phyloP scores from a whole-genome alignment of 2,797 vertebrate species.

The Phalanger gymnotis region DNA sequence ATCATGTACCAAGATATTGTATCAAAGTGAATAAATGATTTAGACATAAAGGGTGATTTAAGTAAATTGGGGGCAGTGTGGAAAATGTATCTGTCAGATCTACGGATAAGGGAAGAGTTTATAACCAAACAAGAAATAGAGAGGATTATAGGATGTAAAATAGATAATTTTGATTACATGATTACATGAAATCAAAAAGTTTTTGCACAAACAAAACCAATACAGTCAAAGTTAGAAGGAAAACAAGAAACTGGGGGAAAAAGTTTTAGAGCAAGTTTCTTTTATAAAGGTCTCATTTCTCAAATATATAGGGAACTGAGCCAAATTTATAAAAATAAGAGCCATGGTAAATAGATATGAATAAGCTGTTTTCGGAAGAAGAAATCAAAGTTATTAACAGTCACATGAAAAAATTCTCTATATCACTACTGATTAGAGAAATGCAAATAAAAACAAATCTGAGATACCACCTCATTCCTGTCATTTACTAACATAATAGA shows the following conservation, averaged over 20 bases:
- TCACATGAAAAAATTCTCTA: not conserved
- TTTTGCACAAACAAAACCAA: not conserved
- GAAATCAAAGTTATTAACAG: not conserved
- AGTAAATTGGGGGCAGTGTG: not conserved
- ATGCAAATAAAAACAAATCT: not conserved
- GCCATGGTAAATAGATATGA: not conserved
- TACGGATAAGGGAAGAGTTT: not conserved
- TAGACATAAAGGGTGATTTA: not conserved
- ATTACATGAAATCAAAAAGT: not conserved
- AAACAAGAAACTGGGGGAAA: not conserved
- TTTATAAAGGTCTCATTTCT: not conserved
- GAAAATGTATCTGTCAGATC: not conserved
- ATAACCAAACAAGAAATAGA: not conserved
- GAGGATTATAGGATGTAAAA: not conserved
- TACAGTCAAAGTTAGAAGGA: not conserved
- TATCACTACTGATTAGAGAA: not conserved
- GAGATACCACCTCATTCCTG: not conserved
- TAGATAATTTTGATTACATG: not conserved
- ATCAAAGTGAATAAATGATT: not conserved
- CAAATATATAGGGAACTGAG: not conserved
- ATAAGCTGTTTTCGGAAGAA: not conserved
- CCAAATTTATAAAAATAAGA: not conserved
- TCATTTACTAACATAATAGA: not conserved
- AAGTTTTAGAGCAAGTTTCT: not conserved
- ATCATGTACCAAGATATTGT: not conserved